phyloP scores from a whole-genome alignment of 2,113 vertebrate genomes.

The Ramphastos sulfuratus region DNA sequence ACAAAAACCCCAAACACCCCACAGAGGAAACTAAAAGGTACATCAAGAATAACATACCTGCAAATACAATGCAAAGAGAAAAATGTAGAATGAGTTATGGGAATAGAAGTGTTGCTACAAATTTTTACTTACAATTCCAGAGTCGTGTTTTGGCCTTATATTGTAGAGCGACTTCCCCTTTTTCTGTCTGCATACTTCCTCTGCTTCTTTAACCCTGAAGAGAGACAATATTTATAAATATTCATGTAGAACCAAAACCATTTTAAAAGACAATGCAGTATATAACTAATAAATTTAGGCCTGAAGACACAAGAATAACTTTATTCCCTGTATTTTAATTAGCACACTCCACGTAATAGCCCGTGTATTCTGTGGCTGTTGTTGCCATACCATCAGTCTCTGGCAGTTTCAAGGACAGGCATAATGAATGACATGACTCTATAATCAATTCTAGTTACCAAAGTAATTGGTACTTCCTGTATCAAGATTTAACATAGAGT shows the following conservation, averaged over 20 bases:
- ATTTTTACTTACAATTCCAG: conserved; percentile 89
- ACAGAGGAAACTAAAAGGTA: not conserved
- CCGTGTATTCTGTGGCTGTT: not conserved
- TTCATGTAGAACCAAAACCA: not conserved
- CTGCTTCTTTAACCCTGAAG: conserved; percentile 89
- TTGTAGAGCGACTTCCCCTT: conserved; percentile 93
- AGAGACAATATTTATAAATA: conserved; percentile 12
- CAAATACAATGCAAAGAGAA: not conserved
- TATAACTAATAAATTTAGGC: not conserved
- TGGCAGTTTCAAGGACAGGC: not conserved
- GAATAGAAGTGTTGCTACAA: not conserved
- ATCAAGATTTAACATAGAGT: not conserved
- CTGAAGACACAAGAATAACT: not conserved
- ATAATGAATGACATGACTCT: not conserved
- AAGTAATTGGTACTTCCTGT: not conserved
- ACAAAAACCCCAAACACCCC: not conserved
- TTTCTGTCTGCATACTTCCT: conserved; percentile 90
- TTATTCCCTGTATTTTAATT: not conserved
- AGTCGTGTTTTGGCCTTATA: conserved; percentile 93
- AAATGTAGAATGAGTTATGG: not conserved
- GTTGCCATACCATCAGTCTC: not conserved
- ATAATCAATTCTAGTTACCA: not conserved
- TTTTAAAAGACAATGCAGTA: not conserved
- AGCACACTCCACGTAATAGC: not conserved
- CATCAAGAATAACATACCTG: not conserved